A percentile compares a stretch with the other conserved stretches of the same genome.
phyloP scores from a whole-genome alignment of 2,113 vertebrate species.

The Phrynocephalus versicolor region DNA sequence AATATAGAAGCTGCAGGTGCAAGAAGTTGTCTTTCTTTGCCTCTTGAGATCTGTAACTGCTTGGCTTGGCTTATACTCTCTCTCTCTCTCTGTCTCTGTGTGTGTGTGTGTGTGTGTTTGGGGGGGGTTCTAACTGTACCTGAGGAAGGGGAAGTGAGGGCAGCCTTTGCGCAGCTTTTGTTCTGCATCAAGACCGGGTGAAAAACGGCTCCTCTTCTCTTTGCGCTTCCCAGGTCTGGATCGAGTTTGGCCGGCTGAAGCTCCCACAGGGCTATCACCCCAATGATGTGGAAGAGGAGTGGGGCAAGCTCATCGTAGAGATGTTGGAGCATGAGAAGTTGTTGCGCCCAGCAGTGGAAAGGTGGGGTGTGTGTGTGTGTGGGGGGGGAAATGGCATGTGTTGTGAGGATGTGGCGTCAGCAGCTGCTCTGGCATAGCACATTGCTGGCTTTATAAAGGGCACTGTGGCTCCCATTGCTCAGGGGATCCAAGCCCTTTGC shows the following conservation, averaged over 20 bases:
- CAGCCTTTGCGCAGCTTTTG: too few species aligned
- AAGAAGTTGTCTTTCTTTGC: too few species aligned
- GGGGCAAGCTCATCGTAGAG: slow-evolving; percentile 97
- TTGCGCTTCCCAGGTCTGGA: slow-evolving; percentile 84
- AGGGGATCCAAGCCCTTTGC: background rate
- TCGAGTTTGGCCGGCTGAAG: slow-evolving; percentile 96
- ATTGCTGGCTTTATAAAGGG: background rate
- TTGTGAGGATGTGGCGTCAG: too few species aligned
- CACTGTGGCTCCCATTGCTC: too few species aligned
- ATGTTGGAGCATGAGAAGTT: slow-evolving; percentile 97
- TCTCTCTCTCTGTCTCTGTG: too few species aligned
- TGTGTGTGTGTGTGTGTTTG: too few species aligned
- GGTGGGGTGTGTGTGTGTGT: slow-evolving; percentile 65
- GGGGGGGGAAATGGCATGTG: background rate
- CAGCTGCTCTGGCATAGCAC: background rate
- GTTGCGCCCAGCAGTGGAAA: slow-evolving; percentile 91
- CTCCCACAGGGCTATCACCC: slow-evolving; percentile 93
- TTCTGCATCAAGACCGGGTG: too few species aligned
- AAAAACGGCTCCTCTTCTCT: background rate
- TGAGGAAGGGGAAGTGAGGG: background rate
- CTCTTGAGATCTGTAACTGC: too few species aligned
- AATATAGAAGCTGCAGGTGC: too few species aligned
- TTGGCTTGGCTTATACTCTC: too few species aligned
- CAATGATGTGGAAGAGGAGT: slow-evolving; percentile 95
- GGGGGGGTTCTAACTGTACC: too few species aligned